Conservation (phyloP, 2,113 vertebrate genomes). For the Uria aalge region DNA sequence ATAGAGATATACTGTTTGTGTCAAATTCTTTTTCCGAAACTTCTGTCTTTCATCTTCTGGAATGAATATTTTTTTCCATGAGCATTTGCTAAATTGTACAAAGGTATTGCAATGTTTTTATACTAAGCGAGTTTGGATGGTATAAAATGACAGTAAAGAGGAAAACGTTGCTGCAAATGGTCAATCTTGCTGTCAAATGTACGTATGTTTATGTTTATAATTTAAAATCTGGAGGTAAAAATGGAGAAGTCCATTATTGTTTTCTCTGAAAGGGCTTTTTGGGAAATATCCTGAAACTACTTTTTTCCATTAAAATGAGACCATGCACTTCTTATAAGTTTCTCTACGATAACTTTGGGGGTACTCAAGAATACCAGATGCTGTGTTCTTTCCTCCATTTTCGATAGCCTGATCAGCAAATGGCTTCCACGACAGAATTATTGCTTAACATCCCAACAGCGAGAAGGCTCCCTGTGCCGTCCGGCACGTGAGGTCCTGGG, state of each 20-base stretch:
- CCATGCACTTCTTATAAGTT: slow-evolving; percentile 63
- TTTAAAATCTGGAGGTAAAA: slow-evolving; percentile 28
- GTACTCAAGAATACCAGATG: slow-evolving; percentile 66
- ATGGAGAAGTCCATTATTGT: slow-evolving; percentile 6
- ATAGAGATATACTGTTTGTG: neutral
- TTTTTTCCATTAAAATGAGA: slow-evolving; percentile 1
- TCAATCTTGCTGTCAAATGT: slow-evolving; percentile 32
- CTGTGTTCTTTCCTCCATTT: slow-evolving; percentile 44
- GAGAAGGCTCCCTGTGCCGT: neutral
- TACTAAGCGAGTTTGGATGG: neutral
- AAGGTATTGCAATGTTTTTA: neutral
- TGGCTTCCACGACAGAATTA: neutral
- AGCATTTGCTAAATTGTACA: neutral
- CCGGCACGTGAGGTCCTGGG: neutral
- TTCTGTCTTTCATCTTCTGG: neutral
- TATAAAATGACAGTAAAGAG: slow-evolving; percentile 14
- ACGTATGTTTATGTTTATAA: neutral
- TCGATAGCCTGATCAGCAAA: neutral
- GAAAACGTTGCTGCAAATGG: slow-evolving; percentile 19
- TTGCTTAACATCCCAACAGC: neutral
- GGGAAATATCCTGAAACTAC: neutral
- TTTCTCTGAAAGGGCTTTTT: slow-evolving; percentile 30
- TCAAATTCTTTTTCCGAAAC: slow-evolving; percentile 3
- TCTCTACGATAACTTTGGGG: slow-evolving; percentile 66
- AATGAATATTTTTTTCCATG: slow-evolving; percentile 1